Conservation (phyloP, 2,888 invertebrate genomes). For the Andrena bucephala region DNA sequence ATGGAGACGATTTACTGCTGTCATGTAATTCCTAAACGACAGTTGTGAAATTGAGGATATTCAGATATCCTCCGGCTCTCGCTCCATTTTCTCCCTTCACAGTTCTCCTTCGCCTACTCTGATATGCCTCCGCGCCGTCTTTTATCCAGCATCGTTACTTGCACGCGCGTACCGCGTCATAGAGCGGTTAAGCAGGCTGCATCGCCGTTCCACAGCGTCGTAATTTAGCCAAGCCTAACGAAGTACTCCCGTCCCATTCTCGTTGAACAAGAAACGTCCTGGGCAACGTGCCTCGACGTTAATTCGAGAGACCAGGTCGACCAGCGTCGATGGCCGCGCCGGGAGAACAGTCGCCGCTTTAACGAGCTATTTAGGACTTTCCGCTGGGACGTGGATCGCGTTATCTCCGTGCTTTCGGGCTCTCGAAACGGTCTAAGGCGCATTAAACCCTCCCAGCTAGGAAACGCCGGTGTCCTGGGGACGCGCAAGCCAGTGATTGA, state of each 20-base stretch:
- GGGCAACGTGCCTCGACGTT: conserved; percentile 52
- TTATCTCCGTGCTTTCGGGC: conserved; percentile 4
- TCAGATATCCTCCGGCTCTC: too few relatives aligned
- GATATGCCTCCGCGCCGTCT: not conserved
- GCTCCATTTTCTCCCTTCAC: too few relatives aligned
- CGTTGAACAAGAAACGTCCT: conserved; percentile 30
- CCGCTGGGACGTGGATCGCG: conserved; percentile 28
- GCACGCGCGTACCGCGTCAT: conserved; percentile 39
- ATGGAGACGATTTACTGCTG: too few relatives aligned
- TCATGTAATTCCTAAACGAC: too few relatives aligned
- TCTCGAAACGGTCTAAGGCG: not conserved
- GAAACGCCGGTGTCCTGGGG: not conserved
- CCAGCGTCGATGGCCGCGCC: conserved; percentile 3
- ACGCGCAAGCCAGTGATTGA: not conserved
- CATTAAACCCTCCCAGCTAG: not conserved
- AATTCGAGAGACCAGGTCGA: conserved; percentile 20
- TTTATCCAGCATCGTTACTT: conserved; percentile 1
- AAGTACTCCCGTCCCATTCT: conserved; percentile 29
- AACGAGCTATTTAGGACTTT: conserved; percentile 47
- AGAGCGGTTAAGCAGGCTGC: conserved; percentile 39
- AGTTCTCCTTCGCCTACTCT: too few relatives aligned
- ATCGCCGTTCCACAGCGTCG: conserved; percentile 51
- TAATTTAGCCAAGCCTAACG: conserved; percentile 61
- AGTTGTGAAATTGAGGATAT: too few relatives aligned
- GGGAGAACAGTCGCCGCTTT: conserved; percentile 22